Evolutionary conservation across 2,797 vertebrate species (phyloP), one percentile per base, ranked within the genome.

Genomic region (Chelidonichthys spinosus): DNA sequence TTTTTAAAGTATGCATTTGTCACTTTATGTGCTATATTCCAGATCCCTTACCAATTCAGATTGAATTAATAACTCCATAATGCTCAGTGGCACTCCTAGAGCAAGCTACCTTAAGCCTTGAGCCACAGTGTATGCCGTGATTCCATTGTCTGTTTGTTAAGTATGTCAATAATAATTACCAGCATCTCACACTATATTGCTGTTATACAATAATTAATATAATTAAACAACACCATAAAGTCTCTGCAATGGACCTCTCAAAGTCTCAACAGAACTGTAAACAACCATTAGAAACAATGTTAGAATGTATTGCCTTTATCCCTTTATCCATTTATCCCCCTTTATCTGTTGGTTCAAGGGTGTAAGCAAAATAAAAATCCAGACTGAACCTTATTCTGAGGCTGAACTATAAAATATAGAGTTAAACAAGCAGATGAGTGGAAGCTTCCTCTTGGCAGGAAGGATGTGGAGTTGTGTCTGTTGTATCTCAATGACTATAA

Each of bases 381-480:
- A 50, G 60, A 77, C 58, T 18, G 46, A 79, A 72, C 52, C 62
- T 25, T 74, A 79, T 85, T 33, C 63, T 71, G 17, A 60, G 53
- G 54, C 52, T 66, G 55, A 37, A 18, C 17, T 54, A 68, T 59
- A 63, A 70, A 82, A 75, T 25, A 53, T 7, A 9, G 40, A 76
- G 66, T 17, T 5, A 50, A 65, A 65, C 25, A 54, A 64, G 47
- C 49, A 32, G 44, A 72, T 69, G 67, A 87, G 65, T 64, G 39
- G 69, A 69, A 7, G 74, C 79, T 91, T 94, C 89, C 90, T 79
- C 76, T 75, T 60, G 25, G 63, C 90, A 94, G 91, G 92, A 93
- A 92, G 92, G 88, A 92, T 84, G 72, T 89, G 79, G 83, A 88
- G 72, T 88, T 1, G 71, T 85, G 84, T 90, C 87, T 89, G 82